phyloP scores from a whole-genome alignment of 2,797 vertebrate species.

The Austrolebias charrua region DNA sequence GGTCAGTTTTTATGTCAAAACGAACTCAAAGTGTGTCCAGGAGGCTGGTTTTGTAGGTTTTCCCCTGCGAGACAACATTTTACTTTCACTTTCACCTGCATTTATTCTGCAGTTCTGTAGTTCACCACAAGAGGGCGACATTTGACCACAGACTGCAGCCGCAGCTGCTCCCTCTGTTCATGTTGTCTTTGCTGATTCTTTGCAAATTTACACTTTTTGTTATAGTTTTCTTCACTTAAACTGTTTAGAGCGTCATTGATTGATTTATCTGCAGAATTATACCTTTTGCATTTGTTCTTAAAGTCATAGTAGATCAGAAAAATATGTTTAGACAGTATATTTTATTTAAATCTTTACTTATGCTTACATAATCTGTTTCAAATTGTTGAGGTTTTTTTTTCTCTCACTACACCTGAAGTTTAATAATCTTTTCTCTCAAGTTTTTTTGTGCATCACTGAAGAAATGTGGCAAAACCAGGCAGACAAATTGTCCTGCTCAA shows the following conservation, averaged over 20 bases:
- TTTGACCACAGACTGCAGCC: not conserved
- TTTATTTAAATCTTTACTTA: not conserved
- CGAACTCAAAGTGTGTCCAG: not conserved
- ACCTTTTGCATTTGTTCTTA: too few species aligned
- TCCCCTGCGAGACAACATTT: constrained; percentile 20
- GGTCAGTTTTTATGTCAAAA: accelerated
- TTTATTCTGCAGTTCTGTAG: accelerated
- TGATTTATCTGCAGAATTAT: not conserved
- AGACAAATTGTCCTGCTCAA: not conserved
- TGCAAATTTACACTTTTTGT: not conserved
- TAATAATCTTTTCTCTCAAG: not conserved
- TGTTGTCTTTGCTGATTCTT: not conserved
- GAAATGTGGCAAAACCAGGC: not conserved
- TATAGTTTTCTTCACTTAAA: too few species aligned
- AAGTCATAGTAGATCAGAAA: too few species aligned
- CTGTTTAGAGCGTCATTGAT: too few species aligned
- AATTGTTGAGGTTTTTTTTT: not conserved
- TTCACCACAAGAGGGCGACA: constrained; percentile 29
- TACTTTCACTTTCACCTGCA: constrained; percentile 63
- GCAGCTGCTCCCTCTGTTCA: too few species aligned
- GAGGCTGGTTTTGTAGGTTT: constrained; percentile 39
- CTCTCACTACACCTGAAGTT: not conserved
- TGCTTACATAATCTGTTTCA: too few species aligned
- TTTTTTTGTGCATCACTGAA: not conserved
- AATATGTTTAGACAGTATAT: too few species aligned